These are phyloP conservation scores for Papilio aristodemus DNA, from an alignment of 1,140 invertebrate genomes.

Conservation along the genomic window DNA sequence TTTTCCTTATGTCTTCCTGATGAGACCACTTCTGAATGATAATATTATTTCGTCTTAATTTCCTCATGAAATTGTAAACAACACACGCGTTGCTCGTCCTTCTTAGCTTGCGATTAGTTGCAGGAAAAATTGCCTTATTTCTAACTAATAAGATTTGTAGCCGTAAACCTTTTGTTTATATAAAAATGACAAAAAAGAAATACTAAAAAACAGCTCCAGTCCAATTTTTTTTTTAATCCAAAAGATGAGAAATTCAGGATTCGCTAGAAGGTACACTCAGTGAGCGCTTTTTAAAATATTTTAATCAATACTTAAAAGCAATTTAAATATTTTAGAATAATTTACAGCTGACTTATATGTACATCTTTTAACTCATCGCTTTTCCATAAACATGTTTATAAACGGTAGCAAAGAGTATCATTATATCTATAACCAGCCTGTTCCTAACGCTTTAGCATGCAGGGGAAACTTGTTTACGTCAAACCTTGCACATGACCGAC, in stretches of 20 bases:
- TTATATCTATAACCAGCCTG: background rate
- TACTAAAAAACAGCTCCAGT: no score
- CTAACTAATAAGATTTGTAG: background rate
- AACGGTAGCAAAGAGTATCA: background rate
- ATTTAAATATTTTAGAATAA: no score
- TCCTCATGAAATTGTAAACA: conserved; percentile 39
- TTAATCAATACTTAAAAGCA: no score
- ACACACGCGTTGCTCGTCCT: conserved; percentile 27
- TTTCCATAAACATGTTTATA: background rate
- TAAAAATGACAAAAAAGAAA: no score
- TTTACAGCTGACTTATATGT: no score
- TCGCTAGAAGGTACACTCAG: no score
- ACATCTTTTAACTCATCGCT: background rate
- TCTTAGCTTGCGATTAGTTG: conserved; percentile 4
- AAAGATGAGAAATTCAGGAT: no score
- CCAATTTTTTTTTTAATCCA: no score
- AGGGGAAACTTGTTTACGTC: conserved; percentile 29
- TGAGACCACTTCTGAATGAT: conserved; percentile 46
- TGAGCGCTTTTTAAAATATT: no score
- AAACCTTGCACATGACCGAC: conserved; percentile 39
- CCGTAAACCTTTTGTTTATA: no score
- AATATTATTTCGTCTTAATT: conserved; percentile 46
- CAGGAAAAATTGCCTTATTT: conserved; percentile 17
- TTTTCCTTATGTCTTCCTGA: conserved; percentile 57
- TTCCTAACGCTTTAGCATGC: conserved; percentile 5